A percentile compares a stretch with the other conserved stretches of the same genome.
Conservation (phyloP, 2,797 vertebrate species). For the Fistularia commersonii region DNA sequence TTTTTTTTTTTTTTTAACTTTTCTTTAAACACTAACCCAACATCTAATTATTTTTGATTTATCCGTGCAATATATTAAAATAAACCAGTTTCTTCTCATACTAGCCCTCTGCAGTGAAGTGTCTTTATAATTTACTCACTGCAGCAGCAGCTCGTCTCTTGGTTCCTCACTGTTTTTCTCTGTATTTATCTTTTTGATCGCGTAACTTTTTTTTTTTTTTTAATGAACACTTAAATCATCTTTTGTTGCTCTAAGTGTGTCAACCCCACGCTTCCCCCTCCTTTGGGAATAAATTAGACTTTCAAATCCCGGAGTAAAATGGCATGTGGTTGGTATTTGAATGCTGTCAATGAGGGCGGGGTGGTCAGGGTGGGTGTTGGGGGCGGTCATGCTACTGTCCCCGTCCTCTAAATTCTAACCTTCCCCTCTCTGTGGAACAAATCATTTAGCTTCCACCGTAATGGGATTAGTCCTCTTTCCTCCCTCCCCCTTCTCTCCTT, state of each 20-base stretch:
- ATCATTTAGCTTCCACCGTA: slow-evolving; percentile 59
- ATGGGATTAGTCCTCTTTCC: slow-evolving; percentile 56
- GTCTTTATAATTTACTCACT: too few species aligned
- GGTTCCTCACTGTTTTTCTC: too few species aligned
- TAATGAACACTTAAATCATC: neutral
- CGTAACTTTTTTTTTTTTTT: too few species aligned
- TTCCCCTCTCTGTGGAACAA: slow-evolving; percentile 55
- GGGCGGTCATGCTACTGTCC: neutral
- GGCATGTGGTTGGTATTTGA: slow-evolving; percentile 14
- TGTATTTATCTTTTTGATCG: too few species aligned
- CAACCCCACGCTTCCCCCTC: slow-evolving; percentile 5
- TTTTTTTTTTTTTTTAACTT: too few species aligned
- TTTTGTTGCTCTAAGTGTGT: neutral
- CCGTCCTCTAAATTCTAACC: slow-evolving; percentile 1
- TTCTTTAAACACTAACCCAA: too few species aligned
- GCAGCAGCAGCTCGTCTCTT: too few species aligned
- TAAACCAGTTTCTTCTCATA: too few species aligned
- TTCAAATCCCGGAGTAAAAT: slow-evolving; percentile 36
- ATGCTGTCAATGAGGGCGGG: neutral
- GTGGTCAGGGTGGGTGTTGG: too few species aligned
- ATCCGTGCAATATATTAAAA: too few species aligned
- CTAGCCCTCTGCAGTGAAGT: too few species aligned
- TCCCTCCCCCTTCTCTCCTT: slow-evolving; percentile 10
- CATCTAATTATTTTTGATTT: too few species aligned
- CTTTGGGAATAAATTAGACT: slow-evolving; percentile 53